Percentiles rank a stretch among this genome's conserved stretches.
Evolutionary conservation across 2,888 invertebrate genomes (phyloP).

Genomic region (Eupithecia tripunctaria): DNA sequence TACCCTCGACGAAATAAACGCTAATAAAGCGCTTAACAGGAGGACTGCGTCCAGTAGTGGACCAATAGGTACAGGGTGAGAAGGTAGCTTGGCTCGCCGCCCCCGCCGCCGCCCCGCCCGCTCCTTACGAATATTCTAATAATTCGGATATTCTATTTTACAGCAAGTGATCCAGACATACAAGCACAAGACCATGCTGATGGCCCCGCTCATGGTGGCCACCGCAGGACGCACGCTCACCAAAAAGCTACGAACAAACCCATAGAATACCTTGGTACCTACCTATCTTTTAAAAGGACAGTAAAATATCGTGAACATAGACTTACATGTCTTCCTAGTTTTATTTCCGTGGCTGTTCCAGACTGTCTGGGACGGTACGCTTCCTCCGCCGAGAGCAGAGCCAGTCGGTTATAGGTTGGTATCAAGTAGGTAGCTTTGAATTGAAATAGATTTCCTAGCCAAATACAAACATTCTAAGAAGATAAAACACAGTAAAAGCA

Average conservation of each 20-base stretch:
- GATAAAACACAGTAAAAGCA: constrained; percentile 6
- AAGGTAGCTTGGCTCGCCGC: too few relatives aligned
- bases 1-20: too few relatives aligned
- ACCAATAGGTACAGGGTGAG: too few relatives aligned
- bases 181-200: constrained; percentile 84
- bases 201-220: constrained; percentile 75
- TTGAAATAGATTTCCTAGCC: background rate
- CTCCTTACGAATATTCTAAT: too few relatives aligned
- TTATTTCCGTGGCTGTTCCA: background rate
- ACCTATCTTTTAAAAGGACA: too few relatives aligned
- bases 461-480: constrained; percentile 11
- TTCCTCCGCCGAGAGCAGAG: background rate
- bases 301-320: background rate
- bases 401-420: background rate
- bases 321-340: background rate
- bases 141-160: background rate
- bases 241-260: constrained; percentile 11
- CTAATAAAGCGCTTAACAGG: too few relatives aligned
- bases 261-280: background rate
- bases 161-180: constrained; percentile 88
- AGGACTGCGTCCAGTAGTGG: too few relatives aligned
- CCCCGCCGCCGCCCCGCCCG: too few relatives aligned
- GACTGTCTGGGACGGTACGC: background rate
- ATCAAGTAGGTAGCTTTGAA: background rate
- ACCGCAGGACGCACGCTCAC: constrained; percentile 55